Evolutionary conservation across 2,113 vertebrate species (phyloP), one percentile per base, ranked within the genome.

Genomic region (Gymnobelideus leadbeateri): DNA sequence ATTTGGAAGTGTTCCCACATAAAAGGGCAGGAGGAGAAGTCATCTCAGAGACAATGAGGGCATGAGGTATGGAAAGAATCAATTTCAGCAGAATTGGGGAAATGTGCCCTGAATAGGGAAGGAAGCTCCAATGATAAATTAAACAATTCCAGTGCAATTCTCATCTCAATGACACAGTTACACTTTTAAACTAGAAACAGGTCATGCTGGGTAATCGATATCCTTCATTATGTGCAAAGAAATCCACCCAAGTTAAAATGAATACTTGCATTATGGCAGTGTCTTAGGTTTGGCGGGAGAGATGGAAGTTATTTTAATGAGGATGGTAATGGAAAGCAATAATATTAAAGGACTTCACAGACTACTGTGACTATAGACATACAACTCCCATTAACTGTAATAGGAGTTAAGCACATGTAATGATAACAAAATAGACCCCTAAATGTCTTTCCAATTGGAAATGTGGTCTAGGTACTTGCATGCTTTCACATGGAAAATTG

Each of bases 371-470:
- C 96, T 95, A 95, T 57, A 97, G 97, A 94, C n/a, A 97, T 92
- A 96, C 92, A 97, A 95, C 92, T 97, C 92, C 91, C 54, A 97
- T 97, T 98, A 98, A 97, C 89, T 96, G 92, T 96, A 98, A 97
- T 97, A 97, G 92, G 94, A 97, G 95, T 95, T 97, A 98, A 96
- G 93, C 89, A 96, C 94, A 95, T 96, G 91, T 97, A 97, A 97
- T 96, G 94, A 96, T 93, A 97, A 96, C 90, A 96, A 97, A 97
- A 95, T 97, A 97, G 94, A 97, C 51, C 89, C 77, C 50, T 96
- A 97, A 97, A 97, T 97, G 92, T 57, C 77, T 97, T 96, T 97
- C 95, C 96, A 96, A 95, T 94, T 97, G 14, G 84, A 95, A 95
- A 97, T 92, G 55, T 84, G 51, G 94, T 95, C 61, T 53, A 97